Evolutionary conservation across 2,113 vertebrate genomes (phyloP).

Genomic region (Micronycteris hirsuta): DNA sequence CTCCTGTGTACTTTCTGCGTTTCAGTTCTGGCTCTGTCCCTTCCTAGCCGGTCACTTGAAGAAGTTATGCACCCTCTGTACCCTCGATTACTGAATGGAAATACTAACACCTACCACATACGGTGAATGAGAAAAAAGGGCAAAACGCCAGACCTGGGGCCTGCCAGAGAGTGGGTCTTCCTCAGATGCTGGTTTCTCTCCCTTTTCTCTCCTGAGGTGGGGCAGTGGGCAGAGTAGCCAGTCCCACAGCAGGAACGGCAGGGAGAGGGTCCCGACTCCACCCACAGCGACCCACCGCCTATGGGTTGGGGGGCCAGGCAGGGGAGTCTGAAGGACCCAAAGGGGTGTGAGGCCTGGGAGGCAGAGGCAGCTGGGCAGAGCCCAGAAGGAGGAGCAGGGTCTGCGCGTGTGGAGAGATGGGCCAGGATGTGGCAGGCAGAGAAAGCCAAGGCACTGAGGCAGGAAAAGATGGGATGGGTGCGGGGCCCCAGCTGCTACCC

Average conservation of each 20-base stretch:
- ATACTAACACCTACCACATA: neutral
- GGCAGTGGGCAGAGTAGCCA: too few relatives aligned
- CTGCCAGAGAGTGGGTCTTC: neutral
- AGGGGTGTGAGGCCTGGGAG: neutral
- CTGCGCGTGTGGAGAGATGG: too few relatives aligned
- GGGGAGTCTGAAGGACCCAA: too few relatives aligned
- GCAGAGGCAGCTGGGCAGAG: neutral
- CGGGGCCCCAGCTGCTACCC: neutral
- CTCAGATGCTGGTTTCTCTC: neutral
- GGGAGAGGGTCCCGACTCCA: rapidly evolving
- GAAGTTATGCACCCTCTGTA: neutral
- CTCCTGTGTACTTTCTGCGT: neutral
- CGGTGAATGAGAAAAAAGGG: rapidly evolving
- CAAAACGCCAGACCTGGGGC: neutral
- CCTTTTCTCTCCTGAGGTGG: neutral
- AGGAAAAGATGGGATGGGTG: neutral
- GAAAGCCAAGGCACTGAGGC: neutral
- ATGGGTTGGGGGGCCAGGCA: neutral
- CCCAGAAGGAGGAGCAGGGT: neutral
- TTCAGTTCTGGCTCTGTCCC: neutral
- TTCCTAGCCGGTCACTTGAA: neutral
- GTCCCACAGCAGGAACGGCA: neutral
- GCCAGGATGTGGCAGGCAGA: too few relatives aligned
- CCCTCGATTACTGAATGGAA: neutral
- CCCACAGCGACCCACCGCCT: rapidly evolving